Evolutionary conservation across 92 coral and sea anemone species (phyloP), one percentile per base, ranked within the genome.

Genomic region (Siderastrea radians): DNA sequence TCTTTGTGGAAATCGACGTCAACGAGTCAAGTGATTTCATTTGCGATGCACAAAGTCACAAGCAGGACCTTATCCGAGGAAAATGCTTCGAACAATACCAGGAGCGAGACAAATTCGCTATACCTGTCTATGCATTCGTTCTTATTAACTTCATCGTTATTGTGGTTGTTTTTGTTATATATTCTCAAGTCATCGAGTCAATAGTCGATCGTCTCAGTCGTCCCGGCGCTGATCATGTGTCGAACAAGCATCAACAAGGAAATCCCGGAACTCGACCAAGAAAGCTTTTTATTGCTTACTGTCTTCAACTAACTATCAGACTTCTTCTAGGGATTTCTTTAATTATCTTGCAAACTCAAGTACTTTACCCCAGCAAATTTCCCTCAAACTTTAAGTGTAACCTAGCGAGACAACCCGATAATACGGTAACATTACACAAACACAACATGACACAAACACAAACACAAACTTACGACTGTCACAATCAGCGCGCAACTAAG

Each of bases 111-210:
- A 26, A 26, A 26, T 26, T 26, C 38, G 38, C 38, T 6, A 1
- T 79, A 14, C 84, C 88, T 45, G 10, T 74, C 15, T 84, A 54
- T 7, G 72, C 60, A 1, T 84, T 84, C n/a, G 72, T 84, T 44
- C 45, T 84, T 17, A 7, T 62, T 38, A 74, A 84, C 46, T 72
- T 59, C 43, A 10, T 2, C 9, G 14, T 84, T 1, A 17, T 84
- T 26, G 58, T 16, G 1, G 50, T 55, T 47, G 48, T 61, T 5
- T 48, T 60, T 38, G 80, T 54, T 12, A 71, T 60, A 2, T 84
- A 84, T 52, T 54, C 83, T 46, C 26, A 15, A 63, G 2, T 47
- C 13, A 73, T 61, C 0, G 60, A 61, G 60, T 59, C 83, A 7
- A 74, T 46, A 74, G 17, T 84, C 4, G 49, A 59, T 14, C 46